Conservation (phyloP, 2,113 vertebrate genomes). For the Tetraodon nigroviridis region DNA sequence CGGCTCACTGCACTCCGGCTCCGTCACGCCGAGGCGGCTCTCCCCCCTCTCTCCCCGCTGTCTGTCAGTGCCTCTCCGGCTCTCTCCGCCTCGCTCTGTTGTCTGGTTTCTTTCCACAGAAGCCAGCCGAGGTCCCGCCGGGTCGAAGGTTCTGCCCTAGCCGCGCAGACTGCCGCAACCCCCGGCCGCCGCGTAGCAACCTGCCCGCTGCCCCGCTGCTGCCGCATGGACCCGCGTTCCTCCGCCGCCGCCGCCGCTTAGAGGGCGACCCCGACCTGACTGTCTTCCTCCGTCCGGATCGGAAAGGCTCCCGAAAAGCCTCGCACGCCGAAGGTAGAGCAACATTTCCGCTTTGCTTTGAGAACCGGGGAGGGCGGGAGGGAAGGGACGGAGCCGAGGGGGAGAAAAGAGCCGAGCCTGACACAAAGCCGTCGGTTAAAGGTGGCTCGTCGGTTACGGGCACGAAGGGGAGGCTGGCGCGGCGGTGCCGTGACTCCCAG, state of each 20-base stretch:
- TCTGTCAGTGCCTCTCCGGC: constrained; percentile 50
- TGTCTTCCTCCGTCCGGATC: constrained; percentile 61
- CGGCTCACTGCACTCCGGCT: constrained; percentile 81
- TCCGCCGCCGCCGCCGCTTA: constrained; percentile 65
- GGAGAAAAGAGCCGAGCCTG: constrained; percentile 54
- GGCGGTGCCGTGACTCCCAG: constrained; percentile 56
- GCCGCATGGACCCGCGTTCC: constrained; percentile 80
- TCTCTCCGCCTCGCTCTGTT: constrained; percentile 45
- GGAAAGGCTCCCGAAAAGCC: constrained; percentile 22
- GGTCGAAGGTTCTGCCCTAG: constrained; percentile 90
- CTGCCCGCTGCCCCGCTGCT: constrained; percentile 41
- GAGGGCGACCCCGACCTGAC: constrained; percentile 82
- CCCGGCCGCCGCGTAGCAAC: constrained; percentile 52
- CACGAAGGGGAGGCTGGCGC: constrained; percentile 71
- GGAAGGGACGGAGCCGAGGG: constrained; percentile 9
- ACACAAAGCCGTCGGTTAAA: constrained; percentile 85
- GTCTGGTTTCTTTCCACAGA: constrained; percentile 67
- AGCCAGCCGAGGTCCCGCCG: constrained; percentile 79
- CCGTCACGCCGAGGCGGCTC: constrained; percentile 57
- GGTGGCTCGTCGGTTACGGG: constrained; percentile 83
- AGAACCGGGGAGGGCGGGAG: constrained; percentile 43
- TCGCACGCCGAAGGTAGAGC: constrained; percentile 68
- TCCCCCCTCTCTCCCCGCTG: constrained; percentile 32
- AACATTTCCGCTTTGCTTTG: constrained; percentile 72
- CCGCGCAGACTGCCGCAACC: constrained; percentile 70